Percentiles rank a stretch among this genome's conserved stretches.
These are phyloP conservation scores for Chaetophractus vellerosus DNA, from an alignment of 2,797 vertebrate species.

Conservation along the genomic window DNA sequence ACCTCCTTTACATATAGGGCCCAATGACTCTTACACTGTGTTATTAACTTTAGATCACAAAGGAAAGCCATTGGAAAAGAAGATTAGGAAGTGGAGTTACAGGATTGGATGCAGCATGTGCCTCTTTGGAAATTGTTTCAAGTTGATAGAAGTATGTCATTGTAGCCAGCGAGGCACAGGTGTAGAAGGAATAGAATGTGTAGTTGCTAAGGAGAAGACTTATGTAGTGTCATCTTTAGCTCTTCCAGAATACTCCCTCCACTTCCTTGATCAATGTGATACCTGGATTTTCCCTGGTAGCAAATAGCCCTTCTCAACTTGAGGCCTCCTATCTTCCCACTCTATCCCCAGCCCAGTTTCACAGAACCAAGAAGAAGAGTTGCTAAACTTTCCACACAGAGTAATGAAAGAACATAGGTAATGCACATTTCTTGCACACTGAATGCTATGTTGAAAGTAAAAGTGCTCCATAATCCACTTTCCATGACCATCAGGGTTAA, in stretches of 20 bases:
- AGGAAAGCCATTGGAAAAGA: neutral
- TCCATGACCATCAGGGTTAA: neutral
- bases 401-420: neutral
- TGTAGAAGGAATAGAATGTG: neutral
- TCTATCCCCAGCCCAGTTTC: neutral
- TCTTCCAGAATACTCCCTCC: neutral
- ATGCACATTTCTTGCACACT: neutral
- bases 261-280: neutral
- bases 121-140: neutral
- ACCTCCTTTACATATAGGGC: neutral
- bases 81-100: neutral
- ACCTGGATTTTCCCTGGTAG: neutral
- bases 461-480: neutral
- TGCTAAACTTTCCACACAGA: neutral
- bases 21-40: neutral
- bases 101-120: neutral
- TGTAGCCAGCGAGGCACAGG: neutral
- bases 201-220: slow-evolving; percentile 7
- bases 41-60: neutral
- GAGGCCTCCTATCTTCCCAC: neutral
- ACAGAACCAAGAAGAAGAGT: neutral
- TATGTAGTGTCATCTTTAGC: neutral
- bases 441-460: neutral
- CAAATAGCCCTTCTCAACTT: neutral
- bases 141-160: neutral